Percentiles rank a stretch among this genome's conserved stretches.
These are phyloP conservation scores for Myiozetetes cayanensis DNA, from an alignment of 2,113 vertebrate species.

Conservation along the genomic window DNA sequence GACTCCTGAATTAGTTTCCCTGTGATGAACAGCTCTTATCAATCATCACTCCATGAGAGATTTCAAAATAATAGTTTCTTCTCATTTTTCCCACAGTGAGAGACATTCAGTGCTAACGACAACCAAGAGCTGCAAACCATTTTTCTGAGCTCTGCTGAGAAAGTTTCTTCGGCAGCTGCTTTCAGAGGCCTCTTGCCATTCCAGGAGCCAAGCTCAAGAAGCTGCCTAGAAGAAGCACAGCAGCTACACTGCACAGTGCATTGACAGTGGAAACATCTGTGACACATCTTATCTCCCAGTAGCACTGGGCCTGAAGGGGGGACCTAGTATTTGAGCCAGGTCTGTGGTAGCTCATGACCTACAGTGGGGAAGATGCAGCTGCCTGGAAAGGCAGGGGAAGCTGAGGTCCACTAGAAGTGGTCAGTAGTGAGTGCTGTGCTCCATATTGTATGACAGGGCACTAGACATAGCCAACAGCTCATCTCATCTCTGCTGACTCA, in stretches of 20 bases:
- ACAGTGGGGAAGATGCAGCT: neutral
- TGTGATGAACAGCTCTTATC: conserved; percentile 25
- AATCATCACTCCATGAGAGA: neutral
- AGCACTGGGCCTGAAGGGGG: rapidly evolving
- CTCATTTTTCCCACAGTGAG: neutral
- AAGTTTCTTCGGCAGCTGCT: neutral
- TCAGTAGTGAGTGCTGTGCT: neutral
- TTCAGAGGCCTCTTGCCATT: neutral
- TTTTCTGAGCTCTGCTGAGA: neutral
- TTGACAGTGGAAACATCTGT: rapidly evolving
- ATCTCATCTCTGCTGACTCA: rapidly evolving
- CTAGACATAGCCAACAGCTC: neutral
- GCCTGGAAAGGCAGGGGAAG: neutral
- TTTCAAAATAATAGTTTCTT: conserved; percentile 37
- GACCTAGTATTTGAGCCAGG: neutral
- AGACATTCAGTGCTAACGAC: neutral
- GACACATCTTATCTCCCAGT: neutral
- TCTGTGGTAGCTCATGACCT: neutral
- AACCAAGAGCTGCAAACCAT: neutral
- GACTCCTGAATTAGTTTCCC: conserved; percentile 26
- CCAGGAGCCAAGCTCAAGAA: neutral
- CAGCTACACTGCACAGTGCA: neutral
- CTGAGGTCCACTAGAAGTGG: neutral
- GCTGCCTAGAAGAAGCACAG: neutral
- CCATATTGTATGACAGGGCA: neutral